phyloP scores from a whole-genome alignment of 2,113 vertebrate species.

The Gobio gobio region DNA sequence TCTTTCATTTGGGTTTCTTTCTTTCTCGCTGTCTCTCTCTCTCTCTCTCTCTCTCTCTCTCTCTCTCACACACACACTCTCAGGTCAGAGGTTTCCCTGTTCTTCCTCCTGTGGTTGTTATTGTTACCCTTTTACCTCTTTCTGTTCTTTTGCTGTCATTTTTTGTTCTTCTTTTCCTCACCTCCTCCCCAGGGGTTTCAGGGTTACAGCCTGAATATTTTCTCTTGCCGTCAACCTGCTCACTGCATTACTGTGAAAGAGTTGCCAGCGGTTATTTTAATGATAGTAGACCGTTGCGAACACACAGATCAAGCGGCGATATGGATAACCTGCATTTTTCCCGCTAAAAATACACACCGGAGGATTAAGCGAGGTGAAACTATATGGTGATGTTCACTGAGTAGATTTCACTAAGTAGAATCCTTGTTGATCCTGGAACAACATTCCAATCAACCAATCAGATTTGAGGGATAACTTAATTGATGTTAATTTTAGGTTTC shows the following conservation, averaged over 20 bases:
- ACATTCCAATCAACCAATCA: too few species aligned
- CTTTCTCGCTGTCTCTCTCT: conserved; percentile 41
- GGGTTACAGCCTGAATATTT: neutral
- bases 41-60: conserved; percentile 48
- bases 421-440: too few species aligned
- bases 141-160: neutral
- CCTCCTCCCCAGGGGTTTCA: neutral
- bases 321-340: neutral
- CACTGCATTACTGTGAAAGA: neutral
- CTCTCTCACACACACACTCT: conserved; percentile 57
- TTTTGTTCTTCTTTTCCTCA: neutral
- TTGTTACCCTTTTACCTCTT: conserved; percentile 13
- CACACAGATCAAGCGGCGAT: neutral
- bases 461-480: too few species aligned
- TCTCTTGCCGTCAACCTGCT: neutral
- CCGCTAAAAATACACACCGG: neutral
- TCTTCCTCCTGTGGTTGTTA: conserved; percentile 36
- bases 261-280: neutral
- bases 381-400: neutral
- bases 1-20: conserved; percentile 44
- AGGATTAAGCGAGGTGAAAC: neutral
- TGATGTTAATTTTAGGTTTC: too few species aligned
- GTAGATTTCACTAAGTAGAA: too few species aligned
- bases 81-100: conserved; percentile 50
- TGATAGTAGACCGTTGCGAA: neutral